A percentile compares a stretch with the other conserved stretches of the same genome.
Conservation (phyloP, 2,113 vertebrate species). For the Cyanoramphus novaezelandiae region DNA sequence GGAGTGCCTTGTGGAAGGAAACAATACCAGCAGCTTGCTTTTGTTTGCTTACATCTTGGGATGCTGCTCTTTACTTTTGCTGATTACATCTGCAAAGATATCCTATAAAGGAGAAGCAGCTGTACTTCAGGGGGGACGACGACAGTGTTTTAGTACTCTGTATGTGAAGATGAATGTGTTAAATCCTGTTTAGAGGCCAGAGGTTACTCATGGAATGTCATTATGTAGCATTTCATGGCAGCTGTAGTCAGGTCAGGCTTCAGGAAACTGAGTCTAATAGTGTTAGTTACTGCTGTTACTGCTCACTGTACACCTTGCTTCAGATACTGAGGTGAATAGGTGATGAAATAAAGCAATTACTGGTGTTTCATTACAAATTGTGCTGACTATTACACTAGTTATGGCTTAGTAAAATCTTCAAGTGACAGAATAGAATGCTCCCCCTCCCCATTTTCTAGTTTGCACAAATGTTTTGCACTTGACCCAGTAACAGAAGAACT, state of each 20-base stretch:
- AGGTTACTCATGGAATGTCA: neutral
- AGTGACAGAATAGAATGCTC: neutral
- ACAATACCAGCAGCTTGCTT: neutral
- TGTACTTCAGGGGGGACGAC: neutral
- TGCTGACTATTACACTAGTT: neutral
- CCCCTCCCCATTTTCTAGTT: neutral
- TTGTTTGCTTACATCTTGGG: neutral
- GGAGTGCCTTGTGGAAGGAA: constrained; percentile 18
- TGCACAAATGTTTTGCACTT: neutral
- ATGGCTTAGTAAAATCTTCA: neutral
- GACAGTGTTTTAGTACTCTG: neutral
- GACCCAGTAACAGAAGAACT: neutral
- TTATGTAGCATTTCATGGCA: neutral
- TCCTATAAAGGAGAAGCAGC: neutral
- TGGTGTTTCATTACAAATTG: neutral
- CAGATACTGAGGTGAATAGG: neutral
- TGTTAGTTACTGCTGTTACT: neutral
- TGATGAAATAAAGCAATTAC: neutral
- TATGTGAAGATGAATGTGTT: neutral
- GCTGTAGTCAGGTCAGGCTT: neutral
- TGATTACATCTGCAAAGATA: neutral
- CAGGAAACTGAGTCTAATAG: neutral
- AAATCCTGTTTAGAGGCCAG: neutral
- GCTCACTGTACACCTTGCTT: neutral
- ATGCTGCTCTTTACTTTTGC: neutral